These are phyloP conservation scores for Bhutanitis thaidina DNA, from an alignment of 2,888 invertebrate genomes.

Conservation along the genomic window DNA sequence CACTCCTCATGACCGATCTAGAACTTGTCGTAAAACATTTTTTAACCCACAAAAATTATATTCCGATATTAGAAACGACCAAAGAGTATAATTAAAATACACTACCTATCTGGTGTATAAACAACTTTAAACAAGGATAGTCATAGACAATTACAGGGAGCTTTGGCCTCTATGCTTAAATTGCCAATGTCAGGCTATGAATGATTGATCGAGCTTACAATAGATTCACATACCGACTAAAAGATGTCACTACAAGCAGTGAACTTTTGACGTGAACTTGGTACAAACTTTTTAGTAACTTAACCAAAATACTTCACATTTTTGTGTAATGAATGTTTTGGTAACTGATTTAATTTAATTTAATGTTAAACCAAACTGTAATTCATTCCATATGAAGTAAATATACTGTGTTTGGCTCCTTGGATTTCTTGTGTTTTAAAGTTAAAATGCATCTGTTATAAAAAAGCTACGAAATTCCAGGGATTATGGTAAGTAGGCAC, in stretches of 20 bases:
- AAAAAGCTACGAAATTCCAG: conserved; percentile 36
- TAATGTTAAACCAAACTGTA: conserved; percentile 25
- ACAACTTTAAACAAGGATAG: too few relatives aligned
- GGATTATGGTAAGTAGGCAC: conserved; percentile 36
- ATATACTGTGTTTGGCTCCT: neutral
- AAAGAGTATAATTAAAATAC: too few relatives aligned
- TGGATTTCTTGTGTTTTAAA: conserved; percentile 31
- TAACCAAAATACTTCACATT: conserved; percentile 75
- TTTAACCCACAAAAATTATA: conserved; percentile 45
- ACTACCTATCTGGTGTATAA: too few relatives aligned
- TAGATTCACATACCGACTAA: conserved; percentile 48
- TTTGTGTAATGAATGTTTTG: conserved; percentile 63
- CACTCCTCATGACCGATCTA: conserved; percentile 45
- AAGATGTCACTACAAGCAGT: conserved; percentile 62
- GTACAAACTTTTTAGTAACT: conserved; percentile 66
- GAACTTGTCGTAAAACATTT: conserved; percentile 54
- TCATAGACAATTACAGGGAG: conserved; percentile 19
- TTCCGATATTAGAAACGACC: conserved; percentile 30
- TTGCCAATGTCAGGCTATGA: conserved; percentile 30
- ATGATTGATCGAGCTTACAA: conserved; percentile 63
- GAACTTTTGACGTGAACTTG: conserved; percentile 80
- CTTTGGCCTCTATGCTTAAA: conserved; percentile 20
- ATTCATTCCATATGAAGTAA: conserved; percentile 3
- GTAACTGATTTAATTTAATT: conserved; percentile 51
- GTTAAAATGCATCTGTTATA: conserved; percentile 27